Evolutionary conservation across 2,797 vertebrate species (phyloP).

Genomic region (Ataeniobius toweri): DNA sequence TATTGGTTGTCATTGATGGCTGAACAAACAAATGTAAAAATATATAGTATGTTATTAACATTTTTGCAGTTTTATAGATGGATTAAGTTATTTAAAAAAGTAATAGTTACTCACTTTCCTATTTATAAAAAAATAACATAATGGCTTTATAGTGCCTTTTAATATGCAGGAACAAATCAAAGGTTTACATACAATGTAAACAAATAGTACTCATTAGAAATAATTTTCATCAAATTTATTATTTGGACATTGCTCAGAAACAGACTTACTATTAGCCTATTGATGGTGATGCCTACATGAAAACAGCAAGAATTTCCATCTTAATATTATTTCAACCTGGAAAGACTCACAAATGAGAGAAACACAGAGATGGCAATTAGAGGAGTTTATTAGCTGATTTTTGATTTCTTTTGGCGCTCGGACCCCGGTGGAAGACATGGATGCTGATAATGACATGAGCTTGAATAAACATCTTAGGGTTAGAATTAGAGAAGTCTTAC

Average conservation of each 20-base stretch:
- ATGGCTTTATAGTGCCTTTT: too few relatives aligned
- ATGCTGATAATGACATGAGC: too few relatives aligned
- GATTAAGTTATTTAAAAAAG: neutral
- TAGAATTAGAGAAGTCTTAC: too few relatives aligned
- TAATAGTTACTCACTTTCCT: neutral
- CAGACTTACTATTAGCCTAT: neutral
- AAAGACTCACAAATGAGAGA: too few relatives aligned
- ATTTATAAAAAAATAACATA: neutral
- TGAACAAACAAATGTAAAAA: neutral
- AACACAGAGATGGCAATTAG: too few relatives aligned
- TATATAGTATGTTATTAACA: too few relatives aligned
- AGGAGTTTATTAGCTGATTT: too few relatives aligned
- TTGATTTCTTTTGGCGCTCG: too few relatives aligned
- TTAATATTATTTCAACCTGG: neutral
- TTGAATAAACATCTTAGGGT: too few relatives aligned
- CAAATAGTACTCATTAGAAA: neutral
- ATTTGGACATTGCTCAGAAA: neutral
- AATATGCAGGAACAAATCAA: neutral
- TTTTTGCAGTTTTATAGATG: neutral
- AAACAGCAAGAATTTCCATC: neutral
- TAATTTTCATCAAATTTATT: neutral
- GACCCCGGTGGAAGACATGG: too few relatives aligned
- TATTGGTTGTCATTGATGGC: neutral
- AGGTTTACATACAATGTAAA: neutral
- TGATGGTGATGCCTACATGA: neutral